A percentile compares a stretch with the other conserved stretches of the same genome.
Conservation (phyloP, 2,888 invertebrate genomes). For the Hypena proboscidalis region DNA sequence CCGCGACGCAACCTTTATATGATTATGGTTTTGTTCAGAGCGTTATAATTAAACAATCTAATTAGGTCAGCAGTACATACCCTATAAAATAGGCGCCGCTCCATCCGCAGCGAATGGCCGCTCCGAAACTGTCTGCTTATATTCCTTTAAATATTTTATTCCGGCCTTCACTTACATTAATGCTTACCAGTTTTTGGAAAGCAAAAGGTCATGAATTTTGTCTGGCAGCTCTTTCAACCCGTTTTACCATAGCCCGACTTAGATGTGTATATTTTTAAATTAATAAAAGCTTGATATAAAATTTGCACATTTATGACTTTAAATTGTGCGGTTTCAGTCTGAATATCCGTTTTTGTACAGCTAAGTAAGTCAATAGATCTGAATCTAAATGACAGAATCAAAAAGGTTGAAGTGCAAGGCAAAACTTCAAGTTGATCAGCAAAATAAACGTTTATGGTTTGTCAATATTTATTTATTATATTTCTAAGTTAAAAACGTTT, state of each 20-base stretch:
- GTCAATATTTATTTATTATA: slow-evolving; percentile 11
- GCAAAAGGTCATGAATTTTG: background rate
- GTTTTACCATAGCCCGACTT: too few relatives aligned
- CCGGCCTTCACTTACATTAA: background rate
- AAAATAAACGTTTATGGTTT: background rate
- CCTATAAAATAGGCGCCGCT: slow-evolving; percentile 27
- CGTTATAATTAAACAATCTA: slow-evolving; percentile 54
- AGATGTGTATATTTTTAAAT: too few relatives aligned
- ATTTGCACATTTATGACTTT: too few relatives aligned
- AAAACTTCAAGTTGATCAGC: background rate
- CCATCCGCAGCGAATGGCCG: slow-evolving; percentile 5
- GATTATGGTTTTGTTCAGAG: slow-evolving; percentile 32
- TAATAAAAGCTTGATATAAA: too few relatives aligned
- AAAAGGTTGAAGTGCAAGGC: too few relatives aligned
- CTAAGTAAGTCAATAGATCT: too few relatives aligned
- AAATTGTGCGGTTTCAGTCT: too few relatives aligned
- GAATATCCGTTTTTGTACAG: too few relatives aligned
- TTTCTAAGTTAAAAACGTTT: slow-evolving; percentile 48
- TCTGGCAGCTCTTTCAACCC: too few relatives aligned
- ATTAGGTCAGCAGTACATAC: slow-evolving; percentile 48
- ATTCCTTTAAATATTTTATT: slow-evolving; percentile 4
- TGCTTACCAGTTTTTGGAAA: background rate
- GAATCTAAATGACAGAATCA: too few relatives aligned
- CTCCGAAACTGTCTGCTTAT: slow-evolving; percentile 3
- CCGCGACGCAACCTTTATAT: slow-evolving; percentile 31